A percentile compares a stretch with the other conserved stretches of the same genome.
phyloP scores from a whole-genome alignment of 2,888 invertebrate genomes.

The Caenorhabditis zanzibari region DNA sequence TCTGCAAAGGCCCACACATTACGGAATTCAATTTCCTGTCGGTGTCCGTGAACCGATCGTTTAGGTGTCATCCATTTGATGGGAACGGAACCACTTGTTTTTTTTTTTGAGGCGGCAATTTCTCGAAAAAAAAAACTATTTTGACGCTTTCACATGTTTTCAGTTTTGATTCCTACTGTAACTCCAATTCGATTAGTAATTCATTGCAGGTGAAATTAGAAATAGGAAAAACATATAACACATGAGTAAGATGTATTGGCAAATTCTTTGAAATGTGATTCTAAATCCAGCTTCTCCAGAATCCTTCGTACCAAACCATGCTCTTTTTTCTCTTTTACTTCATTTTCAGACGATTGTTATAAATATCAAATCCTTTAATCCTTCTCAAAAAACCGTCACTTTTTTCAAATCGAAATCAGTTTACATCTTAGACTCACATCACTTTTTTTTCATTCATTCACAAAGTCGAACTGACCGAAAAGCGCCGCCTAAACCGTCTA shows the following conservation, averaged over 20 bases:
- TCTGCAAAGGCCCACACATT: constrained; percentile 29
- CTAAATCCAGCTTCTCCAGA: background rate
- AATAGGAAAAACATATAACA: constrained; percentile 7
- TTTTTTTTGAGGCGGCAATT: constrained; percentile 5
- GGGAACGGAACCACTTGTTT: constrained; percentile 26
- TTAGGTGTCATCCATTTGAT: constrained; percentile 20
- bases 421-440: background rate
- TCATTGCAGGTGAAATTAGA: constrained; percentile 21
- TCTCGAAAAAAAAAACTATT: constrained; percentile 8
- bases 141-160: constrained; percentile 3
- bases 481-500: background rate
- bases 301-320: background rate
- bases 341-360: too few relatives aligned
- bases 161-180: constrained; percentile 21
- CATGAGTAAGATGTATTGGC: background rate
- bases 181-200: constrained; percentile 3
- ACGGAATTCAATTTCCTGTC: constrained; percentile 53
- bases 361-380: too few relatives aligned
- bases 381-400: too few relatives aligned
- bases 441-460: too few relatives aligned
- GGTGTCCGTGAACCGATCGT: constrained; percentile 31
- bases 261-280: background rate
- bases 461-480: too few relatives aligned
- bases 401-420: background rate
- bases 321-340: too few relatives aligned